Base-by-base conservation (phyloP, 30 jellyfish, hydroid and myxozoan species). In the Clytia hemisphaerica region DNA sequence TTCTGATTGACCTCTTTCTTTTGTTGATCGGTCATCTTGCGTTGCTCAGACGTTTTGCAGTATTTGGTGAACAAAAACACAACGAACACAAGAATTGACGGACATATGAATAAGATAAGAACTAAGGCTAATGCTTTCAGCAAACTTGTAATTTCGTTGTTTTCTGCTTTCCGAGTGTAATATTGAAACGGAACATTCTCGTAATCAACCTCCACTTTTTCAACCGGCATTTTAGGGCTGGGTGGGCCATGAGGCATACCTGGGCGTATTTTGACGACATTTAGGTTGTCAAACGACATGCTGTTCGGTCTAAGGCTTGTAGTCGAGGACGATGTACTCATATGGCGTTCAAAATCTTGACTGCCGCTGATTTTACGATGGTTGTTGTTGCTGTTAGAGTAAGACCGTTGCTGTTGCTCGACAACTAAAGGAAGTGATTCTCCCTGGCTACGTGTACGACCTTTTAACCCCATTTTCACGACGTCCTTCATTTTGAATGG, bases 161-260 rank as follows among this genome's bases (percentile, higher is more conserved):
- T 16, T 32, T 28, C 62, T 5, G 60, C 21, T 0, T 15, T 4
- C 6, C 21, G 29, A 16, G 75, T 29, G 2, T 61, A 61, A 37
- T 29, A 61, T 29, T 37, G 60, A 61, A 61, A 61, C 1, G 75
- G 75, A 3, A 61, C 75, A 29, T 61, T 21, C 24, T 61, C 75
- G 24, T 29, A 61, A 37, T 61, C 75, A 4, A 61, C 36, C 10
- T 34, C 60, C 62, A 61, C 36, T 19, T 19, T 31, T 4, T 61
- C 75, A 3, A 37, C 62, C 29, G 16, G 26, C 26, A 12, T 30
- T 32, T 61, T 32, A 27, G 24, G 61, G 0, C 38, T 26, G 4
- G 75, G 70, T 34, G 70, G 33, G 18, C 36, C 6, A 21, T 37
- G 70, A 57, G 25, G 70, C 6, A 7, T 4, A 21, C 75, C 75